Base-by-base conservation (phyloP, 2,113 vertebrate species). In the Xiphophorus maculatus region DNA sequence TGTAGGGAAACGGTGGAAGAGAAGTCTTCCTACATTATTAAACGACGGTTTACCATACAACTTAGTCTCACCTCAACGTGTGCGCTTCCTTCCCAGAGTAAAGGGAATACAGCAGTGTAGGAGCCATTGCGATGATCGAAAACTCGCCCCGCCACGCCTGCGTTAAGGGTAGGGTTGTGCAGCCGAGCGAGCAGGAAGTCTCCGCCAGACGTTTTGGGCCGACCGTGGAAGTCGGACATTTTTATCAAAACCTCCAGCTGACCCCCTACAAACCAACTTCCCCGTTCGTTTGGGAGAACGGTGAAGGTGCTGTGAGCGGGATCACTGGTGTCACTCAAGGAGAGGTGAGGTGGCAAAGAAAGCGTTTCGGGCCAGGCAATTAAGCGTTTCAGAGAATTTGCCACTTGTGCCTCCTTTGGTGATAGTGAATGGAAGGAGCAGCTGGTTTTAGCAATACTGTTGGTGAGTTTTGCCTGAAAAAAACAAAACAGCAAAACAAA, bases 161-260 rank as follows among this genome's bases (percentile, higher is more conserved):
- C 97, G 42, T 91, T 93, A 61, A 97, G 88, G 19, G 48, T 74
- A 0, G 89, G 93, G 25, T 94, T 95, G 84, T 96, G 94, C 74
- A 99, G 94, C 58, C 95, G 88, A 30, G 95, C 95, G 48, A 96
- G 90, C 58, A 99, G 87, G 30, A 97, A 95, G 84, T 99, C 97
- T 62, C 97, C 96, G 0, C 97, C 97, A 9, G 95, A 95, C 35
- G 82, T 93, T 88, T 97, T 98, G 64, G 96, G 94, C 35, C 84
- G 90, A 7, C 96, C 95, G 60, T 93, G 84, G 90, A 96, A 97
- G 87, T 98, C 95, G 5, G 86, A 94, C 73, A 97, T 87, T 0
- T 90, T 93, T 42, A 99, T 95, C 0, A 93, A 86, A 8, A 96
- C 95, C 73, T 96, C 94, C 68, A 99, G 81, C 82, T 94, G 82